Percentiles rank a stretch among this genome's conserved stretches.
These are phyloP conservation scores for Phyllotis vaccarum DNA, from an alignment of 2,797 vertebrate species.

Conservation along the genomic window DNA sequence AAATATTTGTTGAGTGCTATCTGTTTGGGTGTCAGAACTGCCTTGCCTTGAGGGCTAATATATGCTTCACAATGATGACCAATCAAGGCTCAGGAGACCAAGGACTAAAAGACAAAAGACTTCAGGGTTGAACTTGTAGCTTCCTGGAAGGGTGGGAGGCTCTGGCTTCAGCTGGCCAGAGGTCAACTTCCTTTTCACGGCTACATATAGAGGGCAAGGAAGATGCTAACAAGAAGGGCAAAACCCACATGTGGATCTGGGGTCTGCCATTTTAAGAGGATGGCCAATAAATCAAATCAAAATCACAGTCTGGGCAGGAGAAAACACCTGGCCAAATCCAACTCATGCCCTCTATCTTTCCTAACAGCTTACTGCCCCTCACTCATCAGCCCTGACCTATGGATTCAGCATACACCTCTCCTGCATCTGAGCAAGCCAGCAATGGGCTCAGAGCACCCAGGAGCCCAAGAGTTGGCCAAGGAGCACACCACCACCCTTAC, in stretches of 20 bases:
- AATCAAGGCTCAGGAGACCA: too few species aligned
- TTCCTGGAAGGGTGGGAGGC: neutral
- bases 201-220: neutral
- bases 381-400: neutral
- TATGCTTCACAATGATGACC: neutral
- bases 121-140: neutral
- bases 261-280: neutral
- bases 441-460: neutral
- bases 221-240: neutral
- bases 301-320: neutral
- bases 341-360: neutral
- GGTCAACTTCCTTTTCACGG: neutral
- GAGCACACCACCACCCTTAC: slow-evolving; percentile 82
- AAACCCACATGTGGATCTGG: neutral
- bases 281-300: neutral
- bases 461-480: neutral
- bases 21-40: neutral
- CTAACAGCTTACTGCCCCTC: too few species aligned
- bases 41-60: neutral
- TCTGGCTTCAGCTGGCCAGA: neutral
- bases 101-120: neutral
- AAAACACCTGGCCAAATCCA: neutral
- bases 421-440: neutral
- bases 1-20: neutral
- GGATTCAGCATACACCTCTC: neutral